These are phyloP conservation scores for Cephalophus harveyi DNA, from an alignment of 2,113 vertebrate species.

Conservation along the genomic window DNA sequence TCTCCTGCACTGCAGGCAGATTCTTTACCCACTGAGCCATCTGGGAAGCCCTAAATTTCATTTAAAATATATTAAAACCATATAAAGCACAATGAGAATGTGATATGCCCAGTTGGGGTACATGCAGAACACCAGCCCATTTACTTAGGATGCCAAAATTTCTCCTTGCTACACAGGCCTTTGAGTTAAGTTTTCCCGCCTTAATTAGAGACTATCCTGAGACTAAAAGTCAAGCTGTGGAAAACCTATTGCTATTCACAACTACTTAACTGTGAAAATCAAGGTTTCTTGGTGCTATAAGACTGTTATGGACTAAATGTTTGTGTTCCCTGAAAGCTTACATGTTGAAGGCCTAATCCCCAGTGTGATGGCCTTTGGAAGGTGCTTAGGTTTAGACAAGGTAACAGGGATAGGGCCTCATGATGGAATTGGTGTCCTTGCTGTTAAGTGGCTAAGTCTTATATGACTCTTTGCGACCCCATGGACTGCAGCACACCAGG, in stretches of 20 bases:
- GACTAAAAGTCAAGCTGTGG: background rate
- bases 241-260: background rate
- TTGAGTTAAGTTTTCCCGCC: background rate
- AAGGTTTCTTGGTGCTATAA: background rate
- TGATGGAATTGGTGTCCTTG: background rate
- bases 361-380: background rate
- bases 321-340: background rate
- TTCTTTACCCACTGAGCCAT: background rate
- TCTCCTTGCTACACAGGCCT: background rate
- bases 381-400: background rate
- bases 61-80: background rate
- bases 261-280: background rate
- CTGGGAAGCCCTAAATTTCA: background rate
- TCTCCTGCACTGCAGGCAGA: background rate
- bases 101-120: background rate
- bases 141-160: background rate
- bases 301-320: background rate
- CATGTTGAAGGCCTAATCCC: background rate
- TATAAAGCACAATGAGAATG: background rate
- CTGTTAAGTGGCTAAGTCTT: background rate
- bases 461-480: rapidly evolving
- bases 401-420: background rate
- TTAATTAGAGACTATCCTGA: conserved; percentile 28
- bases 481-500: background rate
- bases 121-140: background rate